These are phyloP conservation scores for Rhagium mordax DNA, from an alignment of 2,888 invertebrate genomes.

Conservation along the genomic window DNA sequence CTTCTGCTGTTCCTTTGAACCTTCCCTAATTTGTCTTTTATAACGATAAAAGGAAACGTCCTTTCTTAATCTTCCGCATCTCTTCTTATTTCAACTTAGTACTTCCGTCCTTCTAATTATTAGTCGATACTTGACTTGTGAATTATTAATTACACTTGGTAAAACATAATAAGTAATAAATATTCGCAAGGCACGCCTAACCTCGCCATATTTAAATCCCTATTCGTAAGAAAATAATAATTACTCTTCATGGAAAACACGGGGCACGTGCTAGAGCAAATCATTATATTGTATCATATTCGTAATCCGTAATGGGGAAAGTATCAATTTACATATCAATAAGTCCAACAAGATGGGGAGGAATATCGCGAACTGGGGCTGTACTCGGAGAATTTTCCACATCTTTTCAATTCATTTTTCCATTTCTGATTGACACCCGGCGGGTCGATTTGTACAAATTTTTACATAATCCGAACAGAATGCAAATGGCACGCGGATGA, in stretches of 20 bases:
- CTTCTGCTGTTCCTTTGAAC: no score
- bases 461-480: slow-evolving; percentile 34
- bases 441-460: slow-evolving; percentile 33
- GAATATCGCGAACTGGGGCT: neutral
- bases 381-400: neutral
- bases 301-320: slow-evolving; percentile 23
- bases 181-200: no score
- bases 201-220: no score
- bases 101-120: no score
- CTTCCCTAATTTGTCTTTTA: no score
- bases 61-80: no score
- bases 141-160: no score
- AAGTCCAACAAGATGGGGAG: neutral
- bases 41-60: no score
- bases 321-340: slow-evolving; percentile 27
- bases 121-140: no score
- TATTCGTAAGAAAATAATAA: neutral
- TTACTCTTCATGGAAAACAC: neutral
- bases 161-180: no score
- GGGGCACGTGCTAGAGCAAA: neutral
- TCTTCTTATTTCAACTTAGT: no score
- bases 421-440: slow-evolving; percentile 16
- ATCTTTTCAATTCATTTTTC: slow-evolving; percentile 9
- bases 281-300: neutral
- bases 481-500: slow-evolving; percentile 44